Percentiles rank a stretch among this genome's conserved stretches.
Conservation (phyloP, 2,888 invertebrate genomes). For the Epistrophe grossulariae region DNA sequence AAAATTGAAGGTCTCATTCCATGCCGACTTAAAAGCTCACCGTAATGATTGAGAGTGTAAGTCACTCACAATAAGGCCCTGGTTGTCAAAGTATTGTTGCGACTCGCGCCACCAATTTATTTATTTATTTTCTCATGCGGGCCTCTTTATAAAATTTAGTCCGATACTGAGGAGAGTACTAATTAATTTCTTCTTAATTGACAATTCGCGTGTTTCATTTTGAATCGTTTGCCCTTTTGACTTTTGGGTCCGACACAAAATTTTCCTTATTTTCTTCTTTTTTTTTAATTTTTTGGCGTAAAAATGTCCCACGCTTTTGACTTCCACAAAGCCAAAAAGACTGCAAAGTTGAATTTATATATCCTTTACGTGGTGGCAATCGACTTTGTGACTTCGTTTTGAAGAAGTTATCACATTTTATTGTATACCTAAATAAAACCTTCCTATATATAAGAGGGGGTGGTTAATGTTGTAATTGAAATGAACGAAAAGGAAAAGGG, state of each 20-base stretch:
- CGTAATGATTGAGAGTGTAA: too few species aligned
- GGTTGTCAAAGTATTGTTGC: too few species aligned
- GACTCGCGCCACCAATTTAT: too few species aligned
- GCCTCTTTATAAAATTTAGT: neutral
- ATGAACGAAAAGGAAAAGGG: conserved; percentile 63
- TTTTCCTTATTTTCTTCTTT: neutral
- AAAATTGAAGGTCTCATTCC: too few species aligned
- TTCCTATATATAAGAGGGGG: conserved; percentile 41
- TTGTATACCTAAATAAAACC: neutral
- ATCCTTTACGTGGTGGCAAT: conserved; percentile 67
- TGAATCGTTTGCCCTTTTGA: conserved; percentile 63
- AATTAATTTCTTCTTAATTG: conserved; percentile 74
- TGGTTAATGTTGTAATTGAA: conserved; percentile 74
- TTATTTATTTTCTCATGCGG: neutral
- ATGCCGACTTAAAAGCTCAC: too few species aligned
- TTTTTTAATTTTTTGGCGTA: neutral
- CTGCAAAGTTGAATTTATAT: conserved; percentile 41
- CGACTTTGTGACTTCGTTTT: conserved; percentile 68
- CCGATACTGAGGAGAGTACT: conserved; percentile 30
- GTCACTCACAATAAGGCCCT: too few species aligned
- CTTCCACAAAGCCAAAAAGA: conserved; percentile 28
- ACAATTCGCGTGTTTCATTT: conserved; percentile 72
- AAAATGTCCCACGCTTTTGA: conserved; percentile 66
- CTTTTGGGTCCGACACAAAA: neutral
- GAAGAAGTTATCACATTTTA: conserved; percentile 69